Conservation (phyloP, 2,888 invertebrate species). For the Deilephila porcellus region DNA sequence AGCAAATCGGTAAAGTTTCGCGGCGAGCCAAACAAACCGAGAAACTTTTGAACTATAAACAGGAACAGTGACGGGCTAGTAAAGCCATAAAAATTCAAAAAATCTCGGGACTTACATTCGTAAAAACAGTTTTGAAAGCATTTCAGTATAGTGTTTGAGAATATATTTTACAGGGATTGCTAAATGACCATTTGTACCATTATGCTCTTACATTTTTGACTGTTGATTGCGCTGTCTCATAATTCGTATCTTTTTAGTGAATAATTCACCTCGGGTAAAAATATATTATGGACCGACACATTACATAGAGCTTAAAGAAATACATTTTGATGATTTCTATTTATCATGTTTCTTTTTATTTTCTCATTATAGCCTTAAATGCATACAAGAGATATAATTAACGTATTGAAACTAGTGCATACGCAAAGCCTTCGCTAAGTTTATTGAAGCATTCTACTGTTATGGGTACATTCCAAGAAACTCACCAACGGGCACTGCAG, state of each 20-base stretch:
- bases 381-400: too few relatives aligned
- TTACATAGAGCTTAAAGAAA: too few relatives aligned
- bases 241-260: too few relatives aligned
- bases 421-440: not conserved
- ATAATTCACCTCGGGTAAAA: too few relatives aligned
- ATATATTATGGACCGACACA: too few relatives aligned
- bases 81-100: not conserved
- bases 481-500: not conserved
- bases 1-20: slow-evolving; percentile 37
- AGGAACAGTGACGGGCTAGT: not conserved
- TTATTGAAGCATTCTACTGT: not conserved
- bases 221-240: too few relatives aligned
- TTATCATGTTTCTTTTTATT: too few relatives aligned
- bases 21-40: slow-evolving; percentile 31
- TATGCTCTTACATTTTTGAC: too few relatives aligned
- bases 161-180: not conserved
- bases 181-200: not conserved
- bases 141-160: not conserved
- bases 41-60: slow-evolving; percentile 34
- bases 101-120: not conserved
- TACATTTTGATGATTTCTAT: too few relatives aligned
- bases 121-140: not conserved
- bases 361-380: too few relatives aligned
- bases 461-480: slow-evolving; percentile 14
- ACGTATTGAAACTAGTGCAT: not conserved